phyloP scores from a whole-genome alignment of 2,113 vertebrate genomes.

The Numida meleagris region DNA sequence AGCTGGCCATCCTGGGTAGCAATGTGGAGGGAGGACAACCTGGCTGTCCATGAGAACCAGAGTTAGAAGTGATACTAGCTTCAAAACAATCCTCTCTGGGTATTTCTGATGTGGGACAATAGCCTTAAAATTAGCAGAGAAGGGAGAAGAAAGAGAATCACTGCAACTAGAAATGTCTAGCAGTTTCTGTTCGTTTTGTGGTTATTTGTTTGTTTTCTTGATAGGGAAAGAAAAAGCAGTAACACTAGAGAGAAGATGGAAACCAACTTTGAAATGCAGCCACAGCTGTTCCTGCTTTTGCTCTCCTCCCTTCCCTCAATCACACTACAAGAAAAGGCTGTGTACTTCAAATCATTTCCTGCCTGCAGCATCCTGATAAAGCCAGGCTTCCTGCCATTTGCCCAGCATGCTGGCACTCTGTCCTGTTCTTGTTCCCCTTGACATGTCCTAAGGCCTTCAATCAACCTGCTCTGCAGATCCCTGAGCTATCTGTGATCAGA shows the following conservation, averaged over 20 bases:
- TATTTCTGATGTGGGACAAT: neutral
- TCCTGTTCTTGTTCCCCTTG: constrained; percentile 44
- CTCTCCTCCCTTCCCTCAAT: constrained; percentile 33
- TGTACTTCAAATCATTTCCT: constrained; percentile 62
- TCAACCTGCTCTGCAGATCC: constrained; percentile 25
- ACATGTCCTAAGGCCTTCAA: constrained; percentile 56
- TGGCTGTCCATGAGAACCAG: neutral
- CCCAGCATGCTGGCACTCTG: constrained; percentile 19
- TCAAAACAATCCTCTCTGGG: neutral
- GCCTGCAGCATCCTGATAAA: constrained; percentile 70
- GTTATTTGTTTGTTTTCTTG: neutral
- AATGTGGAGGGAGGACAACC: neutral
- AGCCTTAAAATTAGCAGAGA: neutral
- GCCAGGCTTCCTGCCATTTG: constrained; percentile 50
- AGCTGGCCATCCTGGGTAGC: neutral
- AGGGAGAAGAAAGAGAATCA: neutral
- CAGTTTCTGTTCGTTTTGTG: too few species aligned
- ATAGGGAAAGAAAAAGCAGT: neutral
- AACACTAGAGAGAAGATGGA: neutral
- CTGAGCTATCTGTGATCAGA: constrained; percentile 16
- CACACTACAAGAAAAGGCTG: constrained; percentile 31
- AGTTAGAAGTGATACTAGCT: neutral
- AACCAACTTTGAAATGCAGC: constrained; percentile 29
- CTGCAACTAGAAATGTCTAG: neutral
- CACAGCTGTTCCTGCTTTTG: constrained; percentile 2